These are phyloP conservation scores for Tachycineta bicolor DNA, from an alignment of 2,113 vertebrate species.

Conservation along the genomic window DNA sequence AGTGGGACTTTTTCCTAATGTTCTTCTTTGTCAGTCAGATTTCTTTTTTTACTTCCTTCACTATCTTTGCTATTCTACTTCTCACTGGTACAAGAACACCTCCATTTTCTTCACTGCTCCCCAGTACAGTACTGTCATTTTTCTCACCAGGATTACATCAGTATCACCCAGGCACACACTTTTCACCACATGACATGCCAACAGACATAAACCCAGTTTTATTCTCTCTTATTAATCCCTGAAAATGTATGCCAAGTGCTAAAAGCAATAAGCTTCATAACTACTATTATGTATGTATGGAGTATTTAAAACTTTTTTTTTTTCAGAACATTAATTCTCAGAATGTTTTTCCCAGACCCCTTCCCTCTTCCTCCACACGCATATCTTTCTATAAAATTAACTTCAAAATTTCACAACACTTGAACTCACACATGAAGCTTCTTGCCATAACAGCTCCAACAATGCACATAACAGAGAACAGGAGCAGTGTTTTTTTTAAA, in stretches of 20 bases:
- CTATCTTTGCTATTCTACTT: not conserved
- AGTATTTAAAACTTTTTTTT: not conserved
- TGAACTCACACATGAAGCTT: not conserved
- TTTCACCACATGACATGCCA: not conserved
- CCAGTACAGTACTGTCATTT: not conserved
- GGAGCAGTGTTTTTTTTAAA: not conserved
- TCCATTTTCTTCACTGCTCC: not conserved
- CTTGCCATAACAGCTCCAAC: not conserved
- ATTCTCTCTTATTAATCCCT: slow-evolving; percentile 14
- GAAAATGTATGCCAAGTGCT: slow-evolving; percentile 4
- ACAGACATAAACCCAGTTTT: not conserved
- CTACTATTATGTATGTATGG: not conserved
- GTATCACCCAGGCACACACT: not conserved
- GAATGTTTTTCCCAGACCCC: not conserved
- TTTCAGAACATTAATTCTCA: slow-evolving; percentile 1
- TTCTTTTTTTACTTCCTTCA: not conserved
- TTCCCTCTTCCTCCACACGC: not conserved
- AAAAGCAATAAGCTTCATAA: slow-evolving; percentile 6
- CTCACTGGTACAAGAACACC: not conserved
- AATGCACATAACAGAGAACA: not conserved
- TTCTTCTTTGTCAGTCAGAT: not conserved
- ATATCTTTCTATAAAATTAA: slow-evolving; percentile 3
- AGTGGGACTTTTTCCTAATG: not conserved
- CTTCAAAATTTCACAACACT: not conserved
- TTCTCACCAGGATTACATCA: not conserved